phyloP scores from a whole-genome alignment of 2,113 vertebrate species.

The Carettochelys insculpta region DNA sequence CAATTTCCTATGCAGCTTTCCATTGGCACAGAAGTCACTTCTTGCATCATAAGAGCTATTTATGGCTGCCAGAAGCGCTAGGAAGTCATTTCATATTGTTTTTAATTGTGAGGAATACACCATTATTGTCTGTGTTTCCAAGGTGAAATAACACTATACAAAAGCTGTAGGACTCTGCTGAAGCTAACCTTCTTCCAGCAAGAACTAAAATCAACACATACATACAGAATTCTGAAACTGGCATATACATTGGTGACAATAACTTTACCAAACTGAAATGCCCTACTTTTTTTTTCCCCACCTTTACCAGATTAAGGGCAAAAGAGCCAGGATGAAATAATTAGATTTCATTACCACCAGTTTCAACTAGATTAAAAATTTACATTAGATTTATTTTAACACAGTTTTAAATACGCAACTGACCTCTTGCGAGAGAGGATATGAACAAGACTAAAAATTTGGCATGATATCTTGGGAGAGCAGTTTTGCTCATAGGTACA shows the following conservation, averaged over 20 bases:
- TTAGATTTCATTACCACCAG: constrained; percentile 9
- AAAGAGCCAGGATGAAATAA: not conserved
- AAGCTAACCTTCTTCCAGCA: not conserved
- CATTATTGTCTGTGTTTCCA: constrained; percentile 33
- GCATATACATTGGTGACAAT: not conserved
- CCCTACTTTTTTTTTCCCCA: not conserved
- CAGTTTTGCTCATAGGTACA: not conserved
- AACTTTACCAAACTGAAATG: not conserved
- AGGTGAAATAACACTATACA: not conserved
- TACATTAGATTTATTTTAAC: constrained; percentile 37
- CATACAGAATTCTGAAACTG: not conserved
- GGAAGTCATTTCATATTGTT: constrained; percentile 55
- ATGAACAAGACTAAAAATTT: constrained; percentile 25
- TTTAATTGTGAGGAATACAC: constrained; percentile 36
- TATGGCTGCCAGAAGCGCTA: constrained; percentile 29
- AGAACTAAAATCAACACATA: not conserved
- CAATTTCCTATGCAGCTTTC: constrained; percentile 53
- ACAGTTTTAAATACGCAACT: constrained; percentile 12
- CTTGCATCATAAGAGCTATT: constrained; percentile 53
- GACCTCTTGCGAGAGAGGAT: constrained; percentile 5
- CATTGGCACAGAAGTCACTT: constrained; percentile 47
- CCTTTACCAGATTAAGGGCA: not conserved
- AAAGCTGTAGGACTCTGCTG: accelerated
- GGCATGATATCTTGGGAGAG: constrained; percentile 3
- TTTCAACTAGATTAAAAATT: constrained; percentile 19